Base-by-base conservation (phyloP, 92 coral and sea anemone species). In the Metridium senile region DNA sequence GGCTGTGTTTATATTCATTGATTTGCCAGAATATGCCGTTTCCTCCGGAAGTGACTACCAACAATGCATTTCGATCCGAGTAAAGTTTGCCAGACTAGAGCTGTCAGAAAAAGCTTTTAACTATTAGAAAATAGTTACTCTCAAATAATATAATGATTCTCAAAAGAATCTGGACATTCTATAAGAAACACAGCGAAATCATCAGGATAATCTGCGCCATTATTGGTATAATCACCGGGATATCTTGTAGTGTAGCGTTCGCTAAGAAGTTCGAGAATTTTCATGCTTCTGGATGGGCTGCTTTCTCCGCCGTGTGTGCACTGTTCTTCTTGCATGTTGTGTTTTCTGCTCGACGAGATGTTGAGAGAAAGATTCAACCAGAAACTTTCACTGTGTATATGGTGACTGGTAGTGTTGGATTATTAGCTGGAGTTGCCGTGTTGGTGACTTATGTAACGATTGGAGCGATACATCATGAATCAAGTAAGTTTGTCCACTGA, bases 271-370 rank as follows among this genome's bases (percentile, higher is more conserved):
- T 72, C 72, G 70, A 87, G 30, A 93, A 93, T 66, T 68, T 68
- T 56, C 68, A 77, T 70, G 93, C 92, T 23, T 87, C 90, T 11
- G 69, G 30, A 9, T 90, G 96, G 96, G 93, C 98, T 0, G 93
- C 74, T 0, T 83, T 82, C 22, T 93, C 98, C 7, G 90, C 96
- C 11, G 29, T 82, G 0, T 82, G 80, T 51, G 98, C 98, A 45
- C 23, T 66, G 17, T 28, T 81, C 45, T 86, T 84, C 26, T 82
- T 93, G 11, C 63, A 75, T 57, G 71, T 90, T 21, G 85, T 78
- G 46, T 71, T 88, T 32, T 66, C 89, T 11, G 93, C 85, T 19
- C 86, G 76, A 27, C 91, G 93, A 10, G 98, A 90, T 76, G 62
- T 66, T 22, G 71, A 85, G 18, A 77, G 85, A 62, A 72, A 57